A percentile compares a stretch with the other conserved stretches of the same genome.
These are phyloP conservation scores for Calliscelio sp. DNA, from an alignment of 2,888 invertebrate species.

Conservation along the genomic window DNA sequence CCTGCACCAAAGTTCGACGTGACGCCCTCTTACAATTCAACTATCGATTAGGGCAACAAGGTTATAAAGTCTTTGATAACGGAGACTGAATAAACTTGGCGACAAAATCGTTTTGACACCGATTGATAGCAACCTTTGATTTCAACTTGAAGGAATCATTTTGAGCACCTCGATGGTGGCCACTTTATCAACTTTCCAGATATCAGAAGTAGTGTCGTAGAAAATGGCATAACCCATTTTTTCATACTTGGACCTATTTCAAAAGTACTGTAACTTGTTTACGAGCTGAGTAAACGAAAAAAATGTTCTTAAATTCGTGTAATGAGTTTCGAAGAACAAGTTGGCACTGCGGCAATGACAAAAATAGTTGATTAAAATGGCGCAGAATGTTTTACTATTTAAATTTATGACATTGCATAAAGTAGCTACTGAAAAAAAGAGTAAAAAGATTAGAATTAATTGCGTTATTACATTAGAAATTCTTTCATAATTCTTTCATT, in stretches of 20 bases:
- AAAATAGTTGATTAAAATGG: too few relatives aligned
- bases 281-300: neutral
- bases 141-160: conserved; percentile 32
- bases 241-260: conserved; percentile 8
- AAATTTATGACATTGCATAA: too few relatives aligned
- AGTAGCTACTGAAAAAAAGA: too few relatives aligned
- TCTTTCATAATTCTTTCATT: too few relatives aligned
- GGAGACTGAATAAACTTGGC: conserved; percentile 28
- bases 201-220: neutral
- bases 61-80: conserved; percentile 55
- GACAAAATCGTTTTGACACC: conserved; percentile 27
- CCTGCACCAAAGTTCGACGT: conserved; percentile 18
- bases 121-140: conserved; percentile 38
- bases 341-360: neutral
- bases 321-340: neutral
- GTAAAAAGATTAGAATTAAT: too few relatives aligned
- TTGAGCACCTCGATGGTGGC: neutral
- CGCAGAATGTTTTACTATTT: too few relatives aligned
- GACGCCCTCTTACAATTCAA: conserved; percentile 35
- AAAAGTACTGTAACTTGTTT: conserved; percentile 1
- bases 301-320: neutral
- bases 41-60: conserved; percentile 56
- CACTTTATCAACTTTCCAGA: conserved; percentile 7
- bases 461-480: too few relatives aligned
- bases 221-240: neutral